These are phyloP conservation scores for Drosophila sucinea DNA, from an alignment of 1,140 invertebrate species.

Conservation along the genomic window DNA sequence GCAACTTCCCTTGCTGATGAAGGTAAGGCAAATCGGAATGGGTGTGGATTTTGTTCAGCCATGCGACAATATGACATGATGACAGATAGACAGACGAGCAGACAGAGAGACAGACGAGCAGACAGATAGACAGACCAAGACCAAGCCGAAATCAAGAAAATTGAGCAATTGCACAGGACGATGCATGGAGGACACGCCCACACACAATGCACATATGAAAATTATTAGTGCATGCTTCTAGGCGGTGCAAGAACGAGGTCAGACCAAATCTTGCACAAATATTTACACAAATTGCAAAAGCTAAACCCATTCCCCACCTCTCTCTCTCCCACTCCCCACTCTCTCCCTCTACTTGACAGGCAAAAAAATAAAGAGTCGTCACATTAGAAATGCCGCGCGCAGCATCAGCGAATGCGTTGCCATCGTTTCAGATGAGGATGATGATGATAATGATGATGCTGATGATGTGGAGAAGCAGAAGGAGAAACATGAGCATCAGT, in stretches of 20 bases:
- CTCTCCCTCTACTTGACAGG: slow-evolving; percentile 12
- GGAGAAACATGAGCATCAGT: slow-evolving; percentile 20
- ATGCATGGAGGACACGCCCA: slow-evolving; percentile 13
- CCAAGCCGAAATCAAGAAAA: slow-evolving; percentile 73
- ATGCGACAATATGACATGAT: slow-evolving; percentile 67
- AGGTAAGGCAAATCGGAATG: slow-evolving; percentile 61
- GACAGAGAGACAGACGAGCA: slow-evolving; percentile 38
- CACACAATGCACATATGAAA: slow-evolving; percentile 76
- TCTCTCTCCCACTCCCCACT: neutral
- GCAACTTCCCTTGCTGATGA: slow-evolving; percentile 74
- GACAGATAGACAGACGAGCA: slow-evolving; percentile 29
- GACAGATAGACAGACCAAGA: slow-evolving; percentile 27
- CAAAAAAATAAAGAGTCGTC: slow-evolving; percentile 48
- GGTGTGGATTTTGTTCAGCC: slow-evolving; percentile 41
- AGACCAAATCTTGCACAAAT: slow-evolving; percentile 57
- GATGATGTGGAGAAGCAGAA: slow-evolving; percentile 36
- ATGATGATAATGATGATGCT: slow-evolving; percentile 21
- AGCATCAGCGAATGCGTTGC: slow-evolving; percentile 81
- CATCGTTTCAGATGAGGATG: slow-evolving; percentile 23
- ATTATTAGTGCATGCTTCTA: slow-evolving; percentile 78
- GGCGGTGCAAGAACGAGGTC: slow-evolving; percentile 66
- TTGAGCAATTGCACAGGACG: slow-evolving; percentile 71
- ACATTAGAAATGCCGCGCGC: slow-evolving; percentile 75
- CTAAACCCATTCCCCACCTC: slow-evolving; percentile 34
- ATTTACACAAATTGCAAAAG: slow-evolving; percentile 69